Evolutionary conservation across 2,888 invertebrate species (phyloP).

Genomic region (Drosophila recens): DNA sequence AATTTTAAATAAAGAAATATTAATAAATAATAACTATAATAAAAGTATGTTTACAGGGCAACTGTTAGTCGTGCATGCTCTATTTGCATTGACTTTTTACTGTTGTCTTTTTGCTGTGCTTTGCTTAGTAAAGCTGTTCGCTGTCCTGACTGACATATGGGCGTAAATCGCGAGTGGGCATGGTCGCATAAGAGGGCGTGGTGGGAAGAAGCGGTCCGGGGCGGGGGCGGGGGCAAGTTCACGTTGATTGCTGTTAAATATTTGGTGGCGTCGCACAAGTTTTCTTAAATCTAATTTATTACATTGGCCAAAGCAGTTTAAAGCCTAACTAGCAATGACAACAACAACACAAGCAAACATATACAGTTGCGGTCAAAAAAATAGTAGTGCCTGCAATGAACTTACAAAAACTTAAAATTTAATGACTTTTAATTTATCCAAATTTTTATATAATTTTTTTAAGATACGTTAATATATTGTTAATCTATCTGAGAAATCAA

Average conservation of each 20-base stretch:
- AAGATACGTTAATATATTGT: too few relatives aligned
- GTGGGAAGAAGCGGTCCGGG: slow-evolving; percentile 6
- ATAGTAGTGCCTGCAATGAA: too few relatives aligned
- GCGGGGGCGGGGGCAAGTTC: background rate
- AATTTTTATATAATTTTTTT: too few relatives aligned
- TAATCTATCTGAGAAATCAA: too few relatives aligned
- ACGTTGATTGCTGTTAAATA: slow-evolving; percentile 78
- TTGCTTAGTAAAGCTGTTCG: slow-evolving; percentile 30
- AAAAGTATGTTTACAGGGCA: slow-evolving; percentile 3
- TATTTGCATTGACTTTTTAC: slow-evolving; percentile 2
- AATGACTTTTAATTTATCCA: too few relatives aligned
- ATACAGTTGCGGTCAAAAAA: too few relatives aligned
- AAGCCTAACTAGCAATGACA: slow-evolving; percentile 59
- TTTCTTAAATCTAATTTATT: slow-evolving; percentile 77
- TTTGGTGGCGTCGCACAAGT: slow-evolving; percentile 68
- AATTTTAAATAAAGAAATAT: too few relatives aligned
- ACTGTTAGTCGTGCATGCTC: slow-evolving; percentile 9
- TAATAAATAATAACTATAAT: too few relatives aligned
- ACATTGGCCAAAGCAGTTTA: slow-evolving; percentile 66
- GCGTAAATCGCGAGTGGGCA: slow-evolving; percentile 8
- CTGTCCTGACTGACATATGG: slow-evolving; percentile 13
- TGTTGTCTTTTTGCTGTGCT: slow-evolving; percentile 23
- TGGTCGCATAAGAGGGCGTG: slow-evolving; percentile 11
- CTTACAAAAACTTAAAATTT: too few relatives aligned
- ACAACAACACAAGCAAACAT: slow-evolving; percentile 29